phyloP scores from a whole-genome alignment of 1,140 invertebrate species.

The Proctacanthus coquilletti region DNA sequence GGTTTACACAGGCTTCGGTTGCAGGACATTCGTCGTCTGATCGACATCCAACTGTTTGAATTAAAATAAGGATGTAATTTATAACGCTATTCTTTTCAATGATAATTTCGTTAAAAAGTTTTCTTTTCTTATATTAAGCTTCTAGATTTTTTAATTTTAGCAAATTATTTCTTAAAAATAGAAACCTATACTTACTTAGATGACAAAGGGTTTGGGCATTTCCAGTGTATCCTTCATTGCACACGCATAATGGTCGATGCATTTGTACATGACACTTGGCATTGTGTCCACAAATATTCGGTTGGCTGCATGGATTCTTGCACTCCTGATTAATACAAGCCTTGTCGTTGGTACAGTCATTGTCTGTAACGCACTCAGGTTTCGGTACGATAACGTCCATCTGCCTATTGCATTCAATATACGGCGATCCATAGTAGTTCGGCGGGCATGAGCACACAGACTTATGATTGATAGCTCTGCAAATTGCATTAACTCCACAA shows the following conservation, averaged over 20 bases:
- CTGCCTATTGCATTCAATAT: conserved; percentile 48
- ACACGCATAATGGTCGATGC: conserved; percentile 71
- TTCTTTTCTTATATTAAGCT: conserved; percentile 6
- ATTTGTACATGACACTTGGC: conserved; percentile 65
- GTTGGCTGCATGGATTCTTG: conserved; percentile 53
- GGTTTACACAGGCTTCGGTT: conserved; percentile 68
- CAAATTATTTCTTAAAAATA: conserved; percentile 3
- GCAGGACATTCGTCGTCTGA: conserved; percentile 69
- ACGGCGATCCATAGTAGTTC: conserved; percentile 64
- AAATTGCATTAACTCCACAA: conserved; percentile 74
- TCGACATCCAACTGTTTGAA: conserved; percentile 69
- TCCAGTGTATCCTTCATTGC: conserved; percentile 67
- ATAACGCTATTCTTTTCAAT: no score
- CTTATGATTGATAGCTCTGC: conserved; percentile 64
- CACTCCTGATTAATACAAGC: conserved; percentile 68
- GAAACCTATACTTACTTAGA: not conserved
- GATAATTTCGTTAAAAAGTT: conserved; percentile 9
- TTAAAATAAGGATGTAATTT: conserved; percentile 12
- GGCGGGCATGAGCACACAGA: conserved; percentile 64
- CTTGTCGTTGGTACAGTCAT: conserved; percentile 69
- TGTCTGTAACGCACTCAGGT: conserved; percentile 63
- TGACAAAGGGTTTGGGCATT: conserved; percentile 48
- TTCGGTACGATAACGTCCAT: conserved; percentile 34
- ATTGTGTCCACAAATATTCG: conserved; percentile 58
- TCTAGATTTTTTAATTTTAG: conserved; percentile 7